phyloP scores from a whole-genome alignment of 2,888 invertebrate genomes.

The Drosophila greeni region DNA sequence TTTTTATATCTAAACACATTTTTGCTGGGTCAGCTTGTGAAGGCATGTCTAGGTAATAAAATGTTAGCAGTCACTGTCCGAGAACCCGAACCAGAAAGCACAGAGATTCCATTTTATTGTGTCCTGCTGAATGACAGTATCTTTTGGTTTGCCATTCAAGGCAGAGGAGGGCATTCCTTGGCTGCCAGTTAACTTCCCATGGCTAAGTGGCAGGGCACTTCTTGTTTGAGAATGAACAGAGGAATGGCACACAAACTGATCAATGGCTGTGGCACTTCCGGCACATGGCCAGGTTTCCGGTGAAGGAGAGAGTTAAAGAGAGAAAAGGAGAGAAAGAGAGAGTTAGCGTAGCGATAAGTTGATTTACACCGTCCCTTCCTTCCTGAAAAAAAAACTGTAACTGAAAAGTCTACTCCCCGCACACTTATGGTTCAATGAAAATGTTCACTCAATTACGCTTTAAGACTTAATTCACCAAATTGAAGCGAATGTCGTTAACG shows the following conservation, averaged over 20 bases:
- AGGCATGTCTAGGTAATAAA: constrained; percentile 1
- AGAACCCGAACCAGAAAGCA: neutral
- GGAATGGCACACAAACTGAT: constrained; percentile 45
- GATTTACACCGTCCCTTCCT: constrained; percentile 50
- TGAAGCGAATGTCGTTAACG: constrained; percentile 59
- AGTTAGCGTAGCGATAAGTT: constrained; percentile 33
- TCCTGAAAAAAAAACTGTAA: constrained; percentile 8
- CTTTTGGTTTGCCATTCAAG: neutral
- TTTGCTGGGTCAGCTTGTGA: neutral
- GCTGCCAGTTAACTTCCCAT: constrained; percentile 34
- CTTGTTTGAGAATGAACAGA: constrained; percentile 12
- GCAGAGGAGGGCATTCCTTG: constrained; percentile 6
- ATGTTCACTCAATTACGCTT: constrained; percentile 76
- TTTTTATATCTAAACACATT: neutral
- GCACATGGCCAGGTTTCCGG: constrained; percentile 52
- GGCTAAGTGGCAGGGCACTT: constrained; percentile 33
- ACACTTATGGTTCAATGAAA: constrained; percentile 71
- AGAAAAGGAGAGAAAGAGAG: neutral
- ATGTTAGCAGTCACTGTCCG: constrained; percentile 1
- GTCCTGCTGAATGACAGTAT: constrained; percentile 19
- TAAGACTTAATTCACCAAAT: constrained; percentile 73
- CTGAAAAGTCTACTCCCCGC: constrained; percentile 9
- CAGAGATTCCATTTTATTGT: constrained; percentile 10
- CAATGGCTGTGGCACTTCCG: constrained; percentile 65
- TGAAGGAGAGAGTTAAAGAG: neutral